phyloP scores from a whole-genome alignment of 92 coral and sea anemone genomes.

The Epizoanthus stellaris region DNA sequence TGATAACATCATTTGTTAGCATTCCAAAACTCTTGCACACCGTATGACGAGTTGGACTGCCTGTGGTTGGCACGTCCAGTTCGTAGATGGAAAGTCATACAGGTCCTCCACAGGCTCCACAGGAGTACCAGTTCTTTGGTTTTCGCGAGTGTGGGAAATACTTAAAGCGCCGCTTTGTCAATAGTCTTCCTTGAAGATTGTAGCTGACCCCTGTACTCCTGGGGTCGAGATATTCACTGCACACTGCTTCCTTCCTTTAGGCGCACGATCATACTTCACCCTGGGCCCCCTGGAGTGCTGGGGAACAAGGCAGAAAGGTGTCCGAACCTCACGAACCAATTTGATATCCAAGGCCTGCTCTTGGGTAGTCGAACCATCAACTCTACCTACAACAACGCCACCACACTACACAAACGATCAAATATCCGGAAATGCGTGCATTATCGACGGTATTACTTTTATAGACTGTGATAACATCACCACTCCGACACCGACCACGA shows the following conservation, averaged over 20 bases:
- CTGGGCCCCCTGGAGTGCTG: slow-evolving; percentile 96
- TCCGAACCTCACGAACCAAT: slow-evolving; percentile 30
- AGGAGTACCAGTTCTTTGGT: no score
- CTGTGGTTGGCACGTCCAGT: no score
- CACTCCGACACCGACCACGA: slow-evolving; percentile 6
- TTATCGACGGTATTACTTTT: not conserved
- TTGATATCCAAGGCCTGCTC: slow-evolving; percentile 47
- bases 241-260: not conserved
- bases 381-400: slow-evolving; percentile 8
- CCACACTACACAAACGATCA: not conserved
- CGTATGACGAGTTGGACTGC: no score
- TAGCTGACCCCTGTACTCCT: no score
- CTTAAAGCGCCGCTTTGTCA: no score
- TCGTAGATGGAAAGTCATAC: no score
- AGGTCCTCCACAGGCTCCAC: no score
- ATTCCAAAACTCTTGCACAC: no score
- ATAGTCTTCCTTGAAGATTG: no score
- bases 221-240: no score
- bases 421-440: not conserved
- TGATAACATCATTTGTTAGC: no score
- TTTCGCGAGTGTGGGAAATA: no score
- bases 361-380: slow-evolving; percentile 56
- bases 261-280: slow-evolving; percentile 61
- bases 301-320: slow-evolving; percentile 52
- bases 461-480: not conserved